phyloP scores from a whole-genome alignment of 2,113 vertebrate species.

The Tiliqua scincoides region DNA sequence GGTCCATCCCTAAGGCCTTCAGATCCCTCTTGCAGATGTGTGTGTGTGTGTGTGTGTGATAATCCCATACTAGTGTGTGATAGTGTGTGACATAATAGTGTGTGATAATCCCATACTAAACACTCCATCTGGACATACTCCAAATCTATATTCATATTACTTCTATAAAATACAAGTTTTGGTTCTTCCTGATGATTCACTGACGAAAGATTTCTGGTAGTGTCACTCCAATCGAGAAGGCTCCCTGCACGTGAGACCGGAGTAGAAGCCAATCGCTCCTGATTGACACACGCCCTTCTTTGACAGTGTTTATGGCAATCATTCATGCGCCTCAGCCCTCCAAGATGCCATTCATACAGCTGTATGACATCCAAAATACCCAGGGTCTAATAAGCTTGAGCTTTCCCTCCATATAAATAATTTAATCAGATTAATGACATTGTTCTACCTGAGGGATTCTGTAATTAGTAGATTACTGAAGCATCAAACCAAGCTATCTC shows the following conservation, averaged over 20 bases:
- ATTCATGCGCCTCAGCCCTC: neutral
- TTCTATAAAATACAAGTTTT: too few relatives aligned
- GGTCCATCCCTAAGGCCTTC: too few relatives aligned
- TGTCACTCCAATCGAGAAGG: neutral
- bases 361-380: conserved; percentile 58
- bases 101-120: too few relatives aligned
- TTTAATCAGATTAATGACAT: conserved; percentile 84
- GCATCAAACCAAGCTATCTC: conserved; percentile 77
- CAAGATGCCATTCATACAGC: conserved; percentile 3
- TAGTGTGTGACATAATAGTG: too few relatives aligned
- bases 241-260: neutral
- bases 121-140: too few relatives aligned
- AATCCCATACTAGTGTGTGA: too few relatives aligned
- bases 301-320: neutral
- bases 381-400: conserved; percentile 75
- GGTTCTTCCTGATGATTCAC: neutral
- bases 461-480: conserved; percentile 82
- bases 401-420: conserved; percentile 79
- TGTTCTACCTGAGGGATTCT: conserved; percentile 80
- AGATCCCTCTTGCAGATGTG: too few relatives aligned
- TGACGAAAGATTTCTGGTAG: neutral
- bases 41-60: too few relatives aligned
- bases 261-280: neutral
- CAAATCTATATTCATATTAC: too few relatives aligned
- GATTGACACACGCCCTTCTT: neutral